These are phyloP conservation scores for Didymodactylos carnosus DNA, from an alignment of 2,888 invertebrate species.

Conservation along the genomic window DNA sequence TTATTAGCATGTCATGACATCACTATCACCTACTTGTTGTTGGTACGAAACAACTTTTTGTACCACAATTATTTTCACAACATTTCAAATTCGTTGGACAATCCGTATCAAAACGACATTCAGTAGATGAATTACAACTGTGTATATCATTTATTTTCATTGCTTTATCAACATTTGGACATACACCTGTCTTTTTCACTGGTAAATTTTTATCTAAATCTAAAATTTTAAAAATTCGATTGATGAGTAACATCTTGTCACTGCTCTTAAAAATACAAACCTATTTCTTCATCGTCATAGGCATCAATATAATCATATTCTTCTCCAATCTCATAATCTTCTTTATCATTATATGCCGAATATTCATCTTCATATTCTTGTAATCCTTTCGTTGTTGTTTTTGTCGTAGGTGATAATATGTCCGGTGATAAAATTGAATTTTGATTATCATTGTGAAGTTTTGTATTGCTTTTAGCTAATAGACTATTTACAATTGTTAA, in stretches of 20 bases:
- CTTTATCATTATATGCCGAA: not conserved
- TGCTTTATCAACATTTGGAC: not conserved
- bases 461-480: not conserved
- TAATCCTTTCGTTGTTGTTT: not conserved
- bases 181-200: not conserved
- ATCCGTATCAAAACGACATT: not conserved
- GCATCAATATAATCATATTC: not conserved
- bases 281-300: not conserved
- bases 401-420: too few relatives aligned
- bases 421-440: not conserved
- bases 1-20: too few relatives aligned
- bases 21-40: not conserved
- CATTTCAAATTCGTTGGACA: not conserved
- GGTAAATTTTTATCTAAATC: too few relatives aligned
- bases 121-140: not conserved
- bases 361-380: not conserved
- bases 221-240: too few relatives aligned
- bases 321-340: not conserved
- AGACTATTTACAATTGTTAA: not conserved
- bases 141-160: not conserved
- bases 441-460: not conserved
- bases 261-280: too few relatives aligned
- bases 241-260: too few relatives aligned
- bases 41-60: not conserved
- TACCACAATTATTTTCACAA: not conserved